Evolutionary conservation across 2,888 invertebrate species (phyloP).

Genomic region (Meliscaeva auricollis): DNA sequence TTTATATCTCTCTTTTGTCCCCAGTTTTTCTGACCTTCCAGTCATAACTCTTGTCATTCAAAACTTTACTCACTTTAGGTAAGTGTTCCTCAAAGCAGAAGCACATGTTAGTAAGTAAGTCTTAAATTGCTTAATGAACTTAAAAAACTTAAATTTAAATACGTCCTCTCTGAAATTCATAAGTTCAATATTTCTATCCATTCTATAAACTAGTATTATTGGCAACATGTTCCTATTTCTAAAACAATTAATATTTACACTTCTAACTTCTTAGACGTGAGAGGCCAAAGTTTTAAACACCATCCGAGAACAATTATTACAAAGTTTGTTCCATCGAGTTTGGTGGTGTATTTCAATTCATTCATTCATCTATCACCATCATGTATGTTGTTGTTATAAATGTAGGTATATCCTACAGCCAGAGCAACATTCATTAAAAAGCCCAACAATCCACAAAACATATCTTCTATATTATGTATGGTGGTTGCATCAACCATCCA

Average conservation of each 20-base stretch:
- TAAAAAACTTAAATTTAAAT: too few relatives aligned
- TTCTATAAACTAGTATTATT: not conserved
- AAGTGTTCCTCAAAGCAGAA: too few relatives aligned
- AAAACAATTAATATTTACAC: slow-evolving; percentile 18
- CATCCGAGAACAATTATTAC: slow-evolving; percentile 9
- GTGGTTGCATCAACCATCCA: slow-evolving; percentile 47
- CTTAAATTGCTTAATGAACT: too few relatives aligned
- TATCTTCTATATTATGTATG: slow-evolving; percentile 22
- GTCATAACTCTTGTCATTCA: too few relatives aligned
- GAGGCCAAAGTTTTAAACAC: slow-evolving; percentile 1
- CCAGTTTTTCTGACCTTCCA: too few relatives aligned
- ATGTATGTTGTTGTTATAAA: not conserved
- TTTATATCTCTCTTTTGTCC: too few relatives aligned
- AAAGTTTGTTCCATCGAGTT: not conserved
- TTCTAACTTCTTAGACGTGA: slow-evolving; percentile 5
- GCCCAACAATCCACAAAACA: slow-evolving; percentile 40
- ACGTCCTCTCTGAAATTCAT: not conserved
- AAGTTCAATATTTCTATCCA: not conserved
- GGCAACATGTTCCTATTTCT: not conserved
- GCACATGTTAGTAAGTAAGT: too few relatives aligned
- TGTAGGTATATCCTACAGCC: not conserved
- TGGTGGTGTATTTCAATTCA: slow-evolving; percentile 9
- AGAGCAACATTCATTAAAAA: slow-evolving; percentile 60
- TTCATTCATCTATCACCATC: slow-evolving; percentile 14
- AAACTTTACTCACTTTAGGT: too few relatives aligned